Evolutionary conservation across 2,888 invertebrate species (phyloP).

Genomic region (Lagria hirta): DNA sequence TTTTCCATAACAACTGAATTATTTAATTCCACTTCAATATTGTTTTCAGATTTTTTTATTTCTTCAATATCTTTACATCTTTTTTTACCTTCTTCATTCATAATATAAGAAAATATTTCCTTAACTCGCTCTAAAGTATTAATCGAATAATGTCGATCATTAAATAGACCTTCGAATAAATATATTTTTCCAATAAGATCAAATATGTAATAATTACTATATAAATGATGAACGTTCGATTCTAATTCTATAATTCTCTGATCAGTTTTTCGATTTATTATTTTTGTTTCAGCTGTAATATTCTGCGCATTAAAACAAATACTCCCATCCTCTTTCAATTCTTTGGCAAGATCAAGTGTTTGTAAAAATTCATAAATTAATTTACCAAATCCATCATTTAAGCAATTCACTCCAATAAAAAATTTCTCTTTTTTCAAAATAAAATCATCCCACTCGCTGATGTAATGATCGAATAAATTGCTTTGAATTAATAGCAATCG

Average conservation of each 20-base stretch:
- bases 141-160: conserved; percentile 1
- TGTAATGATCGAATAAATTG: conserved; percentile 14
- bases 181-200: conserved; percentile 18
- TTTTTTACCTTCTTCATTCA: conserved; percentile 3
- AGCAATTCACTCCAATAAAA: conserved; percentile 5
- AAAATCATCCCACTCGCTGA: conserved; percentile 22
- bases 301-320: conserved; percentile 14
- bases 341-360: background rate
- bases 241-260: conserved; percentile 3
- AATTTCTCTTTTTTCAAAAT: conserved; percentile 13
- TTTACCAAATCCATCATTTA: conserved; percentile 18
- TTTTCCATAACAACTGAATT: conserved; percentile 27
- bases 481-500: conserved; percentile 19
- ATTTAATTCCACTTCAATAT: conserved; percentile 31
- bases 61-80: conserved; percentile 4
- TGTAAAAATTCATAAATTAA: conserved; percentile 18
- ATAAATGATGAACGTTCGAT: conserved; percentile 6
- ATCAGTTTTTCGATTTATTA: background rate
- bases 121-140: conserved; percentile 2
- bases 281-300: conserved; percentile 2
- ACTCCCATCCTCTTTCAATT: conserved; percentile 12
- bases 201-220: conserved; percentile 4
- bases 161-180: conserved; percentile 17
- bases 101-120: conserved; percentile 9
- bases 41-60: conserved; percentile 12